These are phyloP conservation scores for Coturnix japonica DNA, from an alignment of 2,113 vertebrate genomes.

Conservation along the genomic window DNA sequence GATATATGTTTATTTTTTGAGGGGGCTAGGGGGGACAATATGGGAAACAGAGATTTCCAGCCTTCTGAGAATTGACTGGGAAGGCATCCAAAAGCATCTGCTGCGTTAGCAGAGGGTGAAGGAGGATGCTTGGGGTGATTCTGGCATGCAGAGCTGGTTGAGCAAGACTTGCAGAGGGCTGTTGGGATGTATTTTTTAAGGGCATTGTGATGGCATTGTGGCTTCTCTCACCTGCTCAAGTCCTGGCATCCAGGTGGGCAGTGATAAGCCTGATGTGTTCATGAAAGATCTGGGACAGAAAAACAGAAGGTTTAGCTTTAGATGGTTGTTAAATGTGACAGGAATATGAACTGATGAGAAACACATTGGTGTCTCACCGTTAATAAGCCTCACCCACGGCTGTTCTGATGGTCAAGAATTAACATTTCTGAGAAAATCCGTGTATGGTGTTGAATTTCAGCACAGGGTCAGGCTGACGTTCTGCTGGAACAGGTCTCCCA, in stretches of 20 bases:
- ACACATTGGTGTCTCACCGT: constrained; percentile 41
- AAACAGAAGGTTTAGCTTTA: background rate
- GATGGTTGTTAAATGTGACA: background rate
- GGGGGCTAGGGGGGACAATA: background rate
- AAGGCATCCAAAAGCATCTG: constrained; percentile 37
- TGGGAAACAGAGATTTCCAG: constrained; percentile 44
- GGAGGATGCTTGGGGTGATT: background rate
- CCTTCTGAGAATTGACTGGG: constrained; percentile 12
- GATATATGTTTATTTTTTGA: background rate
- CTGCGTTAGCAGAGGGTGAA: background rate
- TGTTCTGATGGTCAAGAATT: constrained; percentile 32
- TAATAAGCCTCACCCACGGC: background rate
- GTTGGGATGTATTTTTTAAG: background rate
- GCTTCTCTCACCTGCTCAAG: background rate
- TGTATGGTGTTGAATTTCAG: background rate
- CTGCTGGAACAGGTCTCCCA: background rate
- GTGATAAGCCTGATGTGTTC: background rate
- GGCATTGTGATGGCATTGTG: background rate
- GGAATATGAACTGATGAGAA: constrained; percentile 66
- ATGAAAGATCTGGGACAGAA: background rate
- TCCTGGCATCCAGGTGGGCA: background rate
- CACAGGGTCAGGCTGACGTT: background rate
- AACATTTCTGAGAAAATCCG: constrained; percentile 32
- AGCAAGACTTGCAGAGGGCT: background rate
- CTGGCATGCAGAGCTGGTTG: background rate